Percentiles rank a stretch among this genome's conserved stretches.
phyloP scores from a whole-genome alignment of 2,888 invertebrate genomes.

The Holacanthella duospinosa region DNA sequence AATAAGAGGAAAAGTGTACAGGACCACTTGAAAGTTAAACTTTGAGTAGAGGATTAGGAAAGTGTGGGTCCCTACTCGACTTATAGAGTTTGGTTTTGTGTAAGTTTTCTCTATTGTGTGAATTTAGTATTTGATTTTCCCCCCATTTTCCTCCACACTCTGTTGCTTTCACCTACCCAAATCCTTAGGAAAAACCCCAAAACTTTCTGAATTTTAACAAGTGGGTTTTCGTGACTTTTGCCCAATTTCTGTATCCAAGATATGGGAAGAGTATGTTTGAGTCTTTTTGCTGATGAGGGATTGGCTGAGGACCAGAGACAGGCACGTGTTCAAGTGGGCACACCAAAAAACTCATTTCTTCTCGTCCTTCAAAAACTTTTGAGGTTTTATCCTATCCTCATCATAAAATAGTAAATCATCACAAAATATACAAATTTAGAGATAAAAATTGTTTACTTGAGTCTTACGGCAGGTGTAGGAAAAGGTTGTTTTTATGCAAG shows the following conservation, averaged over 20 bases:
- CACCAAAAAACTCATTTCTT: constrained; percentile 1
- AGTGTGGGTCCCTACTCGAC: no score
- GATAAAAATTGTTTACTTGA: no score
- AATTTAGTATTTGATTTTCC: no score
- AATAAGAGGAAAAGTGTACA: no score
- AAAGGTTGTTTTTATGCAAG: no score
- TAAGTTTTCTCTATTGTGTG: not conserved
- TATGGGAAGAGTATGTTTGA: not conserved
- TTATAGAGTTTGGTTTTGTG: not conserved
- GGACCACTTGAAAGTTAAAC: no score
- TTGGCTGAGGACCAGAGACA: not conserved
- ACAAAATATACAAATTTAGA: no score
- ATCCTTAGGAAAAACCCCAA: no score
- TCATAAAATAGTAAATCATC: no score
- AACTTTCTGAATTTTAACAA: not conserved
- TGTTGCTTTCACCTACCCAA: not conserved
- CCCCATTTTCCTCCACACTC: no score
- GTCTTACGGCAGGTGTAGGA: no score
- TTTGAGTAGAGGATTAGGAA: no score
- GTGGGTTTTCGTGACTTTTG: not conserved
- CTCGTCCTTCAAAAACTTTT: constrained; percentile 10
- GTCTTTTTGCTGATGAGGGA: not conserved
- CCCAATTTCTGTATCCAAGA: not conserved
- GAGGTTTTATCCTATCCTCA: constrained; percentile 10
- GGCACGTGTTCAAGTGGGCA: constrained; percentile 11